A percentile compares a stretch with the other conserved stretches of the same genome.
These are phyloP conservation scores for Mythimna vitellina DNA, from an alignment of 2,888 invertebrate species.

Conservation along the genomic window DNA sequence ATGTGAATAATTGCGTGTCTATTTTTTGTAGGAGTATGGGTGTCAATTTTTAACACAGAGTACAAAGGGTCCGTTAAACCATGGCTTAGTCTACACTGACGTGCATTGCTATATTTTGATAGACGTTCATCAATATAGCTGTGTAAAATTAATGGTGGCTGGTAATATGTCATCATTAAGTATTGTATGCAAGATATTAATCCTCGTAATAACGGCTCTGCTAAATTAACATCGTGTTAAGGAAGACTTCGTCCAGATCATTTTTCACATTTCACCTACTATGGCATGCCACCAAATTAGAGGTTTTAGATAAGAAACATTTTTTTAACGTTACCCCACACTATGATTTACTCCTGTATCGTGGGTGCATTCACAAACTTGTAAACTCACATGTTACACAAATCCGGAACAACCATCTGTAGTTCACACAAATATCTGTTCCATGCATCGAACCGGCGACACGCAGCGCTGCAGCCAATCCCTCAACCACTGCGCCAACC, in stretches of 20 bases:
- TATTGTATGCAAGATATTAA: conserved; percentile 6
- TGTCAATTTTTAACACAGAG: conserved; percentile 21
- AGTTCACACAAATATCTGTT: no score
- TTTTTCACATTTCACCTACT: neutral
- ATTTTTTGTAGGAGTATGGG: conserved; percentile 36
- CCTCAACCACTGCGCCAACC: no score
- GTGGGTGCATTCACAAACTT: no score
- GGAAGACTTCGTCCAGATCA: neutral
- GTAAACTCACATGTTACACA: no score
- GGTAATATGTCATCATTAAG: conserved; percentile 44
- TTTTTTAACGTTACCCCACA: neutral
- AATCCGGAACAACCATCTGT: no score
- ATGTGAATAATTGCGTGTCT: conserved; percentile 46
- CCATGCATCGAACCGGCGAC: no score
- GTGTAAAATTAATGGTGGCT: neutral
- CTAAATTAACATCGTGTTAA: neutral
- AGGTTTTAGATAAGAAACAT: neutral
- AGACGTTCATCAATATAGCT: conserved; percentile 22
- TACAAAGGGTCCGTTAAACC: conserved; percentile 25
- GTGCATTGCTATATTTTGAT: conserved; percentile 12
- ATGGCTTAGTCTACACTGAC: conserved; percentile 1
- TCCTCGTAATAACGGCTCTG: neutral
- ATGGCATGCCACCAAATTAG: neutral
- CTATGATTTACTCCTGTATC: no score
- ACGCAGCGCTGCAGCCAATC: no score